Evolutionary conservation across 2,888 invertebrate genomes (phyloP), one percentile per base, ranked within the genome.

Genomic region (Caenorhabditis parvicauda): DNA sequence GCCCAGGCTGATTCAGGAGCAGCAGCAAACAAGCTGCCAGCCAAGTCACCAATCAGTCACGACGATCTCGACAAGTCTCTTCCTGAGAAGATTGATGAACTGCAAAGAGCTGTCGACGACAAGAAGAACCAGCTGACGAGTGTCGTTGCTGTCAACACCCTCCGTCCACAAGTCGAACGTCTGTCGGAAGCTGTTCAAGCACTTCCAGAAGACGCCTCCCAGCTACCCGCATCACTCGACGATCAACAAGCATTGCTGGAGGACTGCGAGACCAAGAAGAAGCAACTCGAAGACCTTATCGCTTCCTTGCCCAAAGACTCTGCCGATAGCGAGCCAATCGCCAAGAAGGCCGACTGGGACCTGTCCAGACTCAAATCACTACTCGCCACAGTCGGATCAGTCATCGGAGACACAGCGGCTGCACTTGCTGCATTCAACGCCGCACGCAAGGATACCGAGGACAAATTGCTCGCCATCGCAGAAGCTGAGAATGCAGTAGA

Each of bases 381-480:
- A 25, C 53, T 68, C 48, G 62, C 61, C 46, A 51, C 58, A 47
- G 59, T 70, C 28, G 64, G 62, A 39, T 58, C 55, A 42, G 63
- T 63, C 25, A 63, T 71, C 54, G 71, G 68, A 32, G 68, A 71
- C 59, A 68, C 68, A 41, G 47, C 68, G 35, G 68, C 68, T 39
- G 67, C 71, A 49, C 64, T 68, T 46, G 71, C 68, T 25, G 63
- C 67, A 25, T 68, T 68, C 62, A 66, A 62, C 35, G 64, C 67
- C 7, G 59, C 64, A 48, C 64, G 69, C 47, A 67, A 66, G 52
- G 63, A 67, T 25, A 64, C 65, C 41, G 70, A 69, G 56, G 64
- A 64, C 32, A 49, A 64, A 39, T 62, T 66, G 22, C 54, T 66
- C 51, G 62, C 59, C 41, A 59, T 66, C 43, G 63, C 66, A 38